Conservation (phyloP, 2,113 vertebrate species). For the Pelodiscus sinensis region DNA sequence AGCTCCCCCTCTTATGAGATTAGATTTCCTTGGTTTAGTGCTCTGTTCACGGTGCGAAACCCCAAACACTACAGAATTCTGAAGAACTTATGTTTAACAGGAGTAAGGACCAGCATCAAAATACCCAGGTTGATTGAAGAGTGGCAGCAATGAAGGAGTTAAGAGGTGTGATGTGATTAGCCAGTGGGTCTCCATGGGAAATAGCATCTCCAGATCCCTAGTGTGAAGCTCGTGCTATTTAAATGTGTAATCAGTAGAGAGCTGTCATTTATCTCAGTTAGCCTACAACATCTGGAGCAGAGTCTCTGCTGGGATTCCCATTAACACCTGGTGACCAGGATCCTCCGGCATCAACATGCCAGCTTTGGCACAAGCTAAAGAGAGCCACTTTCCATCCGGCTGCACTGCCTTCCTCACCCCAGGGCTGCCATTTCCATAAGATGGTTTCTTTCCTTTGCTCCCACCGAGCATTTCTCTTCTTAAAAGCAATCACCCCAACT, state of each 20-base stretch:
- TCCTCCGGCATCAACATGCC: not conserved
- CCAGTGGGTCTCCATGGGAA: conserved; percentile 2
- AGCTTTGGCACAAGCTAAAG: not conserved
- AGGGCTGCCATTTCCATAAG: not conserved
- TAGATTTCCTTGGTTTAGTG: not conserved
- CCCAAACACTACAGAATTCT: not conserved
- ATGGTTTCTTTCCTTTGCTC: not conserved
- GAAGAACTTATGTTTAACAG: not conserved
- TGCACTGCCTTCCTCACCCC: not conserved
- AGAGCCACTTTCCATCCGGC: not conserved
- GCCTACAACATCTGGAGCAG: not conserved
- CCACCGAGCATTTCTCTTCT: not conserved
- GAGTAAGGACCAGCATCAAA: not conserved
- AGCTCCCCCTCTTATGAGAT: not conserved
- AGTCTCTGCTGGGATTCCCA: conserved; percentile 27
- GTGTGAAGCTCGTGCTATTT: not conserved
- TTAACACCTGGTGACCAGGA: conserved; percentile 12
- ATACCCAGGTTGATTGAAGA: not conserved
- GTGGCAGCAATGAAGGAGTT: not conserved
- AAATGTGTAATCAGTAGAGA: not conserved
- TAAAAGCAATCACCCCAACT: conserved; percentile 1
- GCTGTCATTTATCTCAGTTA: not conserved
- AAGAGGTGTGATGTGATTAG: not conserved
- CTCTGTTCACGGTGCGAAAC: not conserved
- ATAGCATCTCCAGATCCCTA: not conserved